Evolutionary conservation across 2,113 vertebrate species (phyloP).

Genomic region (Chrysochloris asiatica): DNA sequence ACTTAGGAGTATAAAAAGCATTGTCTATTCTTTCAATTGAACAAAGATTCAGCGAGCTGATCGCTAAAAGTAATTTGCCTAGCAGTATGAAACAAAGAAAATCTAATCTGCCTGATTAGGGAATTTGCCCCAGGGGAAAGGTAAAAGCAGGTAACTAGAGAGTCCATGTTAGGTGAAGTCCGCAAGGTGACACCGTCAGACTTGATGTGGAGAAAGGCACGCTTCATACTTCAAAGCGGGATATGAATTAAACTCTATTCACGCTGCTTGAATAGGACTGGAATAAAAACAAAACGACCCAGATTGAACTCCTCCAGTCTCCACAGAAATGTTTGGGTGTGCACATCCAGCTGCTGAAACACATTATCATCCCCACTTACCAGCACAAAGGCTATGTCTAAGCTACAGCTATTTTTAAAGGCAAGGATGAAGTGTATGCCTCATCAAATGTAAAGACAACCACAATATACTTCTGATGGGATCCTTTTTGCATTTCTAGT

Average conservation of each 20-base stretch:
- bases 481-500: background rate
- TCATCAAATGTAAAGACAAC: background rate
- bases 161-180: background rate
- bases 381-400: background rate
- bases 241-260: constrained; percentile 42
- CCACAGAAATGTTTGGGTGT: constrained; percentile 12
- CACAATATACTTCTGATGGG: background rate
- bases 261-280: background rate
- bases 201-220: background rate
- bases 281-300: constrained; percentile 48
- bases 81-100: background rate
- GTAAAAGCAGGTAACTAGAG: background rate
- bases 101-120: background rate
- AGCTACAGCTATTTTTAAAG: constrained; percentile 7
- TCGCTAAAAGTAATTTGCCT: background rate
- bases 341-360: background rate
- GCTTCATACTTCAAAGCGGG: background rate
- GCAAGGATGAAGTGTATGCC: background rate
- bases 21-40: background rate
- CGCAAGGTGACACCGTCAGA: background rate
- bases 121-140: background rate
- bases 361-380: background rate
- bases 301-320: background rate
- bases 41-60: background rate
- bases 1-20: background rate